Evolutionary conservation across 1,140 invertebrate genomes (phyloP).

Genomic region (Phortica variegata): DNA sequence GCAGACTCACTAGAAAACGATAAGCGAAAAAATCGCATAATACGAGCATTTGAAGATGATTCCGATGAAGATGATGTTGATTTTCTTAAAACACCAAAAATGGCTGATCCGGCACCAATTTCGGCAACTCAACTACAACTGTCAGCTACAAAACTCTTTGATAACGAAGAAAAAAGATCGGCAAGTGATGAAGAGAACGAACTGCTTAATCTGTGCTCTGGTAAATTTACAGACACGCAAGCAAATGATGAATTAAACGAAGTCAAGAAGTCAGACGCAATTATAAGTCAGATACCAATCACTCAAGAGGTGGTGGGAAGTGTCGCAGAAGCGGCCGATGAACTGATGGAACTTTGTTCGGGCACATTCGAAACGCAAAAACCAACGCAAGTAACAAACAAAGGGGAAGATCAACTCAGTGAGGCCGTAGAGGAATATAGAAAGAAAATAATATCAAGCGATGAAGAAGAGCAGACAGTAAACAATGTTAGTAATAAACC

Average conservation of each 20-base stretch:
- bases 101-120: conserved; percentile 36
- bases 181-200: conserved; percentile 59
- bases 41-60: conserved; percentile 43
- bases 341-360: conserved; percentile 32
- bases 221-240: conserved; percentile 54
- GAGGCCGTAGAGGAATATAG: too few relatives aligned
- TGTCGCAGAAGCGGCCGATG: conserved; percentile 19
- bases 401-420: too few relatives aligned
- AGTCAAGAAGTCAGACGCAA: conserved; percentile 8
- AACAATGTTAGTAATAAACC: conserved; percentile 7
- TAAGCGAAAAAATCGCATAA: conserved; percentile 39
- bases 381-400: conserved; percentile 15
- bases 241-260: conserved; percentile 22
- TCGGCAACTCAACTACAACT: conserved; percentile 28
- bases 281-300: conserved; percentile 46
- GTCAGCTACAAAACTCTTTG: conserved; percentile 35
- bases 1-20: conserved; percentile 1
- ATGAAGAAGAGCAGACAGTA: conserved; percentile 53
- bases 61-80: conserved; percentile 53
- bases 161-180: conserved; percentile 37
- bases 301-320: conserved; percentile 25
- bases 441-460: conserved; percentile 50
- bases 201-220: conserved; percentile 60
- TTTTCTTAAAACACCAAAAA: conserved; percentile 44
- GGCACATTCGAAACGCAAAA: conserved; percentile 38